Base-by-base conservation (phyloP, 2,797 vertebrate species). In the Pangasius larnaudii region DNA sequence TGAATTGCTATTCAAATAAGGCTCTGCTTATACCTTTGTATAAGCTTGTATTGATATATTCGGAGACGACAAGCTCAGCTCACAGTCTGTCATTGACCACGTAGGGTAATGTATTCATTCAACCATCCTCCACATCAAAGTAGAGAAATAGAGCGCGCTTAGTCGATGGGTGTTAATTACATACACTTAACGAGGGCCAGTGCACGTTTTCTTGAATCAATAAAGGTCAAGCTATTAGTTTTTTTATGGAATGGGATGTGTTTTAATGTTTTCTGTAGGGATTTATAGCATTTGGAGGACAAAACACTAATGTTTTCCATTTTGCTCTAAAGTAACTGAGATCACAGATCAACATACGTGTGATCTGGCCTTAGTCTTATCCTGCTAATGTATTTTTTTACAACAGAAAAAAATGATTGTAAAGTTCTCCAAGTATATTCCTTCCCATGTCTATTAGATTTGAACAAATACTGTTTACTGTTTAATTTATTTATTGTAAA, bases 161-260 rank as follows among this genome's bases (percentile, higher is more conserved):
- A 95, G 96, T 97, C 96, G 95, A 98, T 97, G 94, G 95, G 95
- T 94, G 92, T 95, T 97, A 97, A 98, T 98, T 97, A 98, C 97
- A 96, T 96, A 94, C 93, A 95, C 94, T 94, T 94, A 96, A 93
- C 95, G 94, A 97, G 96, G 93, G 93, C 93, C 77, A 89, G 85
- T 91, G 93, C 90, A 91, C 77, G 65, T 87, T 92, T 92, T 91
- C 90, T 89, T 27, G 93, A 94, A 95, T 96, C 96, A 94, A 96
- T 97, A 96, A 96, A 97, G 94, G 93, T 95, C 94, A 96, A 90
- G 84, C 96, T 97, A 97, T 96, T 95, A 92, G 63, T 30, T 39
- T 75, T 75, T 74, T 85, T 86, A 86, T 22, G 78, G 86, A 14
- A 46, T 39, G 33, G 24, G 7, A 24, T 8, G 33, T 22, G 58